Base-by-base conservation (phyloP, 2,113 vertebrate species). In the Pelecanus crispus region DNA sequence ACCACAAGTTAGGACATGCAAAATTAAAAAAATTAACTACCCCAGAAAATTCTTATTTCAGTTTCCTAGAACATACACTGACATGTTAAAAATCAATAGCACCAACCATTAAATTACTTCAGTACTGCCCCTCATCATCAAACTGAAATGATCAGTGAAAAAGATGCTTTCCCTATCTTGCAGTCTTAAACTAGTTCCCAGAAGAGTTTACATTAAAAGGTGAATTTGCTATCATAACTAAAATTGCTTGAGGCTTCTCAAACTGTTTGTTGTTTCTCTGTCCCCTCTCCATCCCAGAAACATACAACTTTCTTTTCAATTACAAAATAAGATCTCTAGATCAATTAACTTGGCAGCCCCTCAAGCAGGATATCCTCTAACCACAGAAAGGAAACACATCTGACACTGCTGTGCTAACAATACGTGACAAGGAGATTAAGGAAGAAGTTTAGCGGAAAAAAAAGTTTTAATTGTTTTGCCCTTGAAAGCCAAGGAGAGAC, bases 301-400 rank as follows among this genome's bases (percentile, higher is more conserved):
- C 45, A 55, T 2, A 53, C 6, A 59, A 56, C 17, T 81, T 84
- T 11, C 28, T 66, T 77, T 26, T 88, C 61, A 68, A 52, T 72
- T 72, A 91, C 31, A 85, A 89, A 95, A 56, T 70, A 52, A 67
- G 59, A 71, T 42, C 29, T 73, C 73, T n/a, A 50, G 42, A 91
- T 93, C 83, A 94, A 94, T 90, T 84, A 92, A 89, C 70, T 71
- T 88, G 81, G 82, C 72, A 95, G 81, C 21, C 22, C 63, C 75
- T 89, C 59, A 85, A 89, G 58, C 47, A 79, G 97, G 92, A 97
- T 96, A 95, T 97, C 94, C 95, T 90, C 79, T 70, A 94, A 75
- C 52, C 32, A 78, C 66, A 90, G 40, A 97, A 91, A 94, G 88
- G 95, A 97, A 97, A 92, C 42, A 62, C 74, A 94, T 96, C 84